Conservation (phyloP, 2,113 vertebrate genomes). For the Aegotheles bennettii region DNA sequence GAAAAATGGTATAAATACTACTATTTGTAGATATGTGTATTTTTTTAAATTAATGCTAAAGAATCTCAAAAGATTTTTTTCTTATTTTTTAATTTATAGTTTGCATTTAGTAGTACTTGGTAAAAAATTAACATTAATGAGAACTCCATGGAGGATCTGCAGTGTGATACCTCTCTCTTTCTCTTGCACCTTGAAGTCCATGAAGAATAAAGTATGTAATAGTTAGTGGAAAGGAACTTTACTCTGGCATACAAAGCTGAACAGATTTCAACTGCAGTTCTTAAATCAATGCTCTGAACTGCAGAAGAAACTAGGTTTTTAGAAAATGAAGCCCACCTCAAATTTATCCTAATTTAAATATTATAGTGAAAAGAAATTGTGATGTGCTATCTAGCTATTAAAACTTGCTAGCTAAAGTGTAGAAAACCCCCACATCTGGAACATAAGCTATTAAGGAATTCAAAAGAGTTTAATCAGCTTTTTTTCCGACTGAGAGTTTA, state of each 20-base stretch:
- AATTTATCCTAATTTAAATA: not conserved
- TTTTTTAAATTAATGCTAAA: not conserved
- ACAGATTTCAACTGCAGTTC: not conserved
- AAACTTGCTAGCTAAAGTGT: not conserved
- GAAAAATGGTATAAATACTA: not conserved
- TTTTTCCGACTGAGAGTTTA: not conserved
- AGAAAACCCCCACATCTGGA: not conserved
- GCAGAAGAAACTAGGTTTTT: not conserved
- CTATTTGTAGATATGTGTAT: not conserved
- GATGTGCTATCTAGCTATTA: not conserved
- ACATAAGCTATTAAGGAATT: not conserved
- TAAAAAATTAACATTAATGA: not conserved
- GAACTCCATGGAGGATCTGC: not conserved
- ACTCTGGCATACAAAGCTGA: not conserved
- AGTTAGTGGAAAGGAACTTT: not conserved
- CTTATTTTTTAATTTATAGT: not conserved
- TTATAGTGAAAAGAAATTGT: not conserved
- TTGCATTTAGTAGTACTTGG: not conserved
- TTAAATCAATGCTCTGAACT: not conserved
- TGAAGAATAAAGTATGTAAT: not conserved
- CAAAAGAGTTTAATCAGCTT: not conserved
- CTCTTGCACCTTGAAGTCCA: not conserved
- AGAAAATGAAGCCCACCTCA: not conserved
- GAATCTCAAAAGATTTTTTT: not conserved
- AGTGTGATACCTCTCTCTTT: not conserved